These are phyloP conservation scores for Cylloceria caligata DNA, from an alignment of 2,888 invertebrate species.

Conservation along the genomic window DNA sequence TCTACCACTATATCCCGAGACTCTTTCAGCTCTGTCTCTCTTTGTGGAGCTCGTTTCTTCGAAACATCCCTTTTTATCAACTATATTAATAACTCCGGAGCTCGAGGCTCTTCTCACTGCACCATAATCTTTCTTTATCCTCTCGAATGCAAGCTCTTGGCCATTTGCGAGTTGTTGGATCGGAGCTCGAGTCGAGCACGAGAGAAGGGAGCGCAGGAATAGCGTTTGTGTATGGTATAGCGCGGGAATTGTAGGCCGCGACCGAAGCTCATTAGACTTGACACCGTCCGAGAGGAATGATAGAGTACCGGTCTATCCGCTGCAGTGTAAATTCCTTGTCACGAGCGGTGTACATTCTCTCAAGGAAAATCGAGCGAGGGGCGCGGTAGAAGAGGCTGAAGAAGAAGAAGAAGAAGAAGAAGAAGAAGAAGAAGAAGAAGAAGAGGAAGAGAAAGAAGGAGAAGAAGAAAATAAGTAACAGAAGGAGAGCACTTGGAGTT, in stretches of 20 bases:
- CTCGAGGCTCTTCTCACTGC: conserved; percentile 2
- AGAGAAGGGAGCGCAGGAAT: neutral
- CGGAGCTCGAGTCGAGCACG: neutral
- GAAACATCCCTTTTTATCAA: conserved; percentile 26
- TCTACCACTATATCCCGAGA: conserved; percentile 18
- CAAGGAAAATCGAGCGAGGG: conserved; percentile 1
- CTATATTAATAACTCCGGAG: conserved; percentile 11
- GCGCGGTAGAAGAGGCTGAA: neutral
- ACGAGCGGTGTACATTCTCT: conserved; percentile 36
- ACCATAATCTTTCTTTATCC: conserved; percentile 18
- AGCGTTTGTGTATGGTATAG: neutral
- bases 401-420: neutral
- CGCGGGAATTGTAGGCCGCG: conserved; percentile 34
- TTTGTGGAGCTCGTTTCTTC: neutral
- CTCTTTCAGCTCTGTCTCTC: neutral
- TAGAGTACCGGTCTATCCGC: conserved; percentile 44
- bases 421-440: neutral
- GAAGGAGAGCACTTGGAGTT: neutral
- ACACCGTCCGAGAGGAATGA: conserved; percentile 43
- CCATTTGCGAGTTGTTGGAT: conserved; percentile 14
- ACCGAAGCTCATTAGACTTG: conserved; percentile 48
- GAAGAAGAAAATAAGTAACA: conserved; percentile 5
- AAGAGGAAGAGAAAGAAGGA: neutral
- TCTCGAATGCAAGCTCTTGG: conserved; percentile 9
- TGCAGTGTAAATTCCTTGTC: conserved; percentile 45